Evolutionary conservation across 2,797 vertebrate species (phyloP), one percentile per base, ranked within the genome.

Genomic region (Ciconia nigra): DNA sequence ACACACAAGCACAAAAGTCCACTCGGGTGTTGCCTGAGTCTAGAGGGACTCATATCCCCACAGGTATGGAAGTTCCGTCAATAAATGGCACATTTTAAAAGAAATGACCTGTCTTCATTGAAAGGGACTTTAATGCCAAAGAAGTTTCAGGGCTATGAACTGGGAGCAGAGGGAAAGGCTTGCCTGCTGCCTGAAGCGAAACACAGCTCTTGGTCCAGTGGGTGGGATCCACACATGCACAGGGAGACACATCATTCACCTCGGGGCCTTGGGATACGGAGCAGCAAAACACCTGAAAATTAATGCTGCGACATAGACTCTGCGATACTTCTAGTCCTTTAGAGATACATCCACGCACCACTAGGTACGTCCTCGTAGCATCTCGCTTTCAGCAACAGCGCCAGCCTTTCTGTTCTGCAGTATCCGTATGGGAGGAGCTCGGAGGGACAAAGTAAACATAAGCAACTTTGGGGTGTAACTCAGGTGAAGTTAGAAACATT

Each of bases 341-440:
- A 29, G 1, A 51, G 67, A 19, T 5, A 16, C 22, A 37, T 24
- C 51, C 19, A 9, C 16, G 41, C 58, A 33, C 42, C 24, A 31
- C 41, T 3, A 21, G 13, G 39, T 19, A 54, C 0, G 1, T 58
- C 49, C 62, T 66, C 3, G 0, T 2, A 31, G 28, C 46, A 74
- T 9, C 63, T 71, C n/a, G 8, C 39, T 66, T 70, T 22, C 6
- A 29, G 20, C 67, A 78, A 18, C 78, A 62, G 39, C 51, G 37
- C 54, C 16, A 10, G 25, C 16, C 52, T 61, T 35, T 37, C 76
- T 28, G n/a, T 57, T 37, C 52, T 31, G 73, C 78, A 67, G 57
- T 39, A 87, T 29, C 62, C 3, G 1, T 2, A 16, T 0, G n/a
- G 47, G 20, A 67, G 69, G 5, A 7, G 52, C 89, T 66, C 6